Conservation (phyloP, 1,140 invertebrate genomes). For the Bombus confusus region DNA sequence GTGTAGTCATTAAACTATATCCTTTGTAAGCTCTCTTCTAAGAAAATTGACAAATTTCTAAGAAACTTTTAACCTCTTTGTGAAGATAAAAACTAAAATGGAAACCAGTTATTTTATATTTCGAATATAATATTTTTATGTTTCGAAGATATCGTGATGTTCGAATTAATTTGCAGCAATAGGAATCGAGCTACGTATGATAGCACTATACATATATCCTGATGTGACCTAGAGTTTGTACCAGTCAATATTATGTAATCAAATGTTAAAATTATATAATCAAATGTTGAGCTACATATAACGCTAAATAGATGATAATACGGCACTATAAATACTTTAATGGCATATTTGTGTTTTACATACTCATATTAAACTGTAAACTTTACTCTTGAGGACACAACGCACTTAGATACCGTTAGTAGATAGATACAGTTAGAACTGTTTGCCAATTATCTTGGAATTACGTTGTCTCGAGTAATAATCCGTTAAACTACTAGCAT, state of each 20-base stretch:
- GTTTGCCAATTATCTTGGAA: neutral
- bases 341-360: neutral
- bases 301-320: neutral
- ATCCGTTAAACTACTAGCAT: neutral
- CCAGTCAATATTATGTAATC: neutral
- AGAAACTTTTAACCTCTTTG: neutral
- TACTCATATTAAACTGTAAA: constrained; percentile 26
- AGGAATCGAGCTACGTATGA: neutral
- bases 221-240: neutral
- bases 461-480: constrained; percentile 14
- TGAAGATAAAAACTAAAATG: neutral
- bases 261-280: constrained; percentile 23
- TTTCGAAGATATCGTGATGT: neutral
- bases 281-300: neutral
- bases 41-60: neutral
- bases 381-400: neutral
- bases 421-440: neutral
- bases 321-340: neutral
- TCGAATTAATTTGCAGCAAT: neutral
- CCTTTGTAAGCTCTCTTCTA: neutral
- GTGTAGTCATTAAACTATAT: too few relatives aligned
- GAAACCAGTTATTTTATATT: neutral
- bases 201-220: neutral
- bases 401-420: neutral
- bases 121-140: neutral